Conservation (phyloP, 2,797 vertebrate genomes). For the Coluber constrictor region DNA sequence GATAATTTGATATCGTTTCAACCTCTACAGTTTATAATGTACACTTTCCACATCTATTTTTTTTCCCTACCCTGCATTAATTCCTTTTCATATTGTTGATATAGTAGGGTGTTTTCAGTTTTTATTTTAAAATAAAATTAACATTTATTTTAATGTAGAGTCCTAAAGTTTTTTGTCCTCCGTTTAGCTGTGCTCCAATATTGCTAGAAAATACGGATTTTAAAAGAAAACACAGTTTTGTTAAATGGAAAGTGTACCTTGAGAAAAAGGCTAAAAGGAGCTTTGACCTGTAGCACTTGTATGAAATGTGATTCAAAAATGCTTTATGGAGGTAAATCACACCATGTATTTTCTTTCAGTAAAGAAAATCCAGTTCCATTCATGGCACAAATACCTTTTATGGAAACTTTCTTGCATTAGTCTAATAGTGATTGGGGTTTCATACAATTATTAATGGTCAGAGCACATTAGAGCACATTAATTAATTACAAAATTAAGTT, state of each 20-base stretch:
- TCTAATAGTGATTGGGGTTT: not conserved
- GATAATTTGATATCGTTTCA: not conserved
- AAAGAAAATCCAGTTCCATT: not conserved
- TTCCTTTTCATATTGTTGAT: not conserved
- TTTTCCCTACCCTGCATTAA: not conserved
- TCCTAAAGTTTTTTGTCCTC: not conserved
- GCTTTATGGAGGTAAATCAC: not conserved
- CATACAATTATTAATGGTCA: not conserved
- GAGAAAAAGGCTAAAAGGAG: not conserved
- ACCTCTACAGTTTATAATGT: not conserved
- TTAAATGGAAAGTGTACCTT: not conserved
- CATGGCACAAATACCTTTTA: not conserved
- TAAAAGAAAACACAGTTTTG: not conserved
- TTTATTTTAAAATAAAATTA: not conserved
- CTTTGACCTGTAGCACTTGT: not conserved
- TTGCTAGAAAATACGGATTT: not conserved
- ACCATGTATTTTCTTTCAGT: not conserved
- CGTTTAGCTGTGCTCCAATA: not conserved
- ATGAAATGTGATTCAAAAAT: not conserved
- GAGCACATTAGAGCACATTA: not conserved
- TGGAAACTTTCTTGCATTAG: not conserved
- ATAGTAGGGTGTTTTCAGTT: not conserved
- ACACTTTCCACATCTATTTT: not conserved
- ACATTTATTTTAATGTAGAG: not conserved
- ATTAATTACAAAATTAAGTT: not conserved